These are phyloP conservation scores for Vanacampus margaritifer DNA, from an alignment of 2,113 vertebrate genomes.

Conservation along the genomic window DNA sequence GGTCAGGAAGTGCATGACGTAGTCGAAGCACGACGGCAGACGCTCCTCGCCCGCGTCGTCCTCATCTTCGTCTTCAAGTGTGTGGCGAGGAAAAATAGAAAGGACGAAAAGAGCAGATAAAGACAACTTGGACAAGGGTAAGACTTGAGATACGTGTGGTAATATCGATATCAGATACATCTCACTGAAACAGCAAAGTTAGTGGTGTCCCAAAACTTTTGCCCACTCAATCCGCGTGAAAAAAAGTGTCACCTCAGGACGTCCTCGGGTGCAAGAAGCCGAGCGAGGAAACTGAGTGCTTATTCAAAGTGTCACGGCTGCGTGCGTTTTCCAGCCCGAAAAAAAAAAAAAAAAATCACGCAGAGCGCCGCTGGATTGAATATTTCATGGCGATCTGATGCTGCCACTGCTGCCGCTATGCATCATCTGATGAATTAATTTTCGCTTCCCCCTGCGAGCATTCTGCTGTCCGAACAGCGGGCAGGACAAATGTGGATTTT, in stretches of 20 bases:
- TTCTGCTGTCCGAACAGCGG: background rate
- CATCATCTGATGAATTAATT: slow-evolving; percentile 23
- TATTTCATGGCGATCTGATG: slow-evolving; percentile 54
- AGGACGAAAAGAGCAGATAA: background rate
- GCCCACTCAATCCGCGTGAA: background rate
- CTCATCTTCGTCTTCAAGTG: slow-evolving; percentile 83
- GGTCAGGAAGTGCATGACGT: slow-evolving; percentile 98
- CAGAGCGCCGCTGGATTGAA: slow-evolving; percentile 43
- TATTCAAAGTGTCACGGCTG: slow-evolving; percentile 57
- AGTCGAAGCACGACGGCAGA: slow-evolving; percentile 96
- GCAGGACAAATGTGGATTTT: background rate
- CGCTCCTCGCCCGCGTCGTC: slow-evolving; percentile 92
- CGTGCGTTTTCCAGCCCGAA: slow-evolving; percentile 58
- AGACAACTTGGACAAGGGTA: too few species aligned
- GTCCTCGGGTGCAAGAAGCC: background rate
- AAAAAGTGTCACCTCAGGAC: background rate
- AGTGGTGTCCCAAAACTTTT: background rate
- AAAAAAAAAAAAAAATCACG: slow-evolving; percentile 49
- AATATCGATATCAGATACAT: too few species aligned
- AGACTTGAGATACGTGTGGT: too few species aligned
- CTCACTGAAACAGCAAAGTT: background rate
- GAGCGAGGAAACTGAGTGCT: slow-evolving; percentile 7
- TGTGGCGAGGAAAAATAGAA: background rate
- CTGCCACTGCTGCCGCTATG: background rate
- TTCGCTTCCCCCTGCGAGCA: background rate